phyloP scores from a whole-genome alignment of 2,888 invertebrate genomes.

The Pollenia angustigena region DNA sequence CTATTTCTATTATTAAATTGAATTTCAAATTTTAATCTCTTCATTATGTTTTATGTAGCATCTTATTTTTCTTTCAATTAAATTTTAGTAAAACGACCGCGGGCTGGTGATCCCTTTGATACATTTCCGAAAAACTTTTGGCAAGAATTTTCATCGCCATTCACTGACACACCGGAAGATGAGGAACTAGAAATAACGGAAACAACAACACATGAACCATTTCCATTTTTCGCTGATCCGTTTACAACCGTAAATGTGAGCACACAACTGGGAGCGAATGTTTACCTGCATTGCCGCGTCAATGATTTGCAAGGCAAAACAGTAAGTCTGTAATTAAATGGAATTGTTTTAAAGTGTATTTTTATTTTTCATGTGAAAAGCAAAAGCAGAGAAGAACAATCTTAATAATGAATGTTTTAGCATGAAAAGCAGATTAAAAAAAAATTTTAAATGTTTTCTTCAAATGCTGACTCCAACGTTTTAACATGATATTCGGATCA shows the following conservation, averaged over 20 bases:
- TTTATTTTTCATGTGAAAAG: too few species aligned
- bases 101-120: slow-evolving; percentile 84
- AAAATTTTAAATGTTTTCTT: too few species aligned
- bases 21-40: background rate
- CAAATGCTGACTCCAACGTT: too few species aligned
- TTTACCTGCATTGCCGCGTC: slow-evolving; percentile 88
- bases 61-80: background rate
- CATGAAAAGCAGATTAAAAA: too few species aligned
- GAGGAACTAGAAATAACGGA: slow-evolving; percentile 82
- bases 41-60: background rate
- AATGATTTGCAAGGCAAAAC: slow-evolving; percentile 89
- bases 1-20: background rate
- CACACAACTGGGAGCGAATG: slow-evolving; percentile 87
- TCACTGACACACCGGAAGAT: slow-evolving; percentile 84
- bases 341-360: too few species aligned
- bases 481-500: too few species aligned
- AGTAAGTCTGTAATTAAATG: slow-evolving; percentile 82
- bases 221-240: slow-evolving; percentile 89
- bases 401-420: too few species aligned
- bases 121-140: slow-evolving; percentile 84
- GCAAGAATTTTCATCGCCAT: slow-evolving; percentile 84
- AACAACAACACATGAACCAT: slow-evolving; percentile 87
- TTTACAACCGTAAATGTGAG: slow-evolving; percentile 87
- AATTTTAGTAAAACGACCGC: slow-evolving; percentile 82
- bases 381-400: too few species aligned